Evolutionary conservation across 2,797 vertebrate genomes (phyloP).

Genomic region (Hydrocynus forskahlii): DNA sequence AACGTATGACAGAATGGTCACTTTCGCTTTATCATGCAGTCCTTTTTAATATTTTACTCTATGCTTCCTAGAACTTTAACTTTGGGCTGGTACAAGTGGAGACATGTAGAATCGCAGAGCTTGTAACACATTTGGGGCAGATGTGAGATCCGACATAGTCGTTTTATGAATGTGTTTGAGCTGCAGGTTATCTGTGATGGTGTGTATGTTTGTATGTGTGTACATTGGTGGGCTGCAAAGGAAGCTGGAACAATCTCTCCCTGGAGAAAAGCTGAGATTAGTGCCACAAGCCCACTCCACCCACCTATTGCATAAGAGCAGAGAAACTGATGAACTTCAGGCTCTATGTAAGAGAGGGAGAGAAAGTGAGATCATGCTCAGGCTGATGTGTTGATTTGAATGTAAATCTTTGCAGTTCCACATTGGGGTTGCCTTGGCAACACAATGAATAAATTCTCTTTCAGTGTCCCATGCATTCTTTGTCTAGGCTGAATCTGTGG

Average conservation of each 20-base stretch:
- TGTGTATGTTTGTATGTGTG: constrained; percentile 33
- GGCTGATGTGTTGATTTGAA: constrained; percentile 53
- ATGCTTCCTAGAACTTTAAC: background rate
- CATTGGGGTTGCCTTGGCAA: constrained; percentile 74
- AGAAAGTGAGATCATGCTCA: constrained; percentile 47
- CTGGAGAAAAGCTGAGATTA: constrained; percentile 65
- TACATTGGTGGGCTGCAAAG: constrained; percentile 58
- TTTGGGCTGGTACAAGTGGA: background rate
- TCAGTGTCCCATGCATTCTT: constrained; percentile 12
- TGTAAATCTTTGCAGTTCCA: constrained; percentile 60
- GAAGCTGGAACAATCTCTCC: constrained; percentile 69
- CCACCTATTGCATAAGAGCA: constrained; percentile 71
- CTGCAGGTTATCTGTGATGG: constrained; percentile 16
- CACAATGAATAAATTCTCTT: constrained; percentile 50
- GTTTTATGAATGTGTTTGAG: constrained; percentile 36
- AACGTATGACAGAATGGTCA: too few species aligned
- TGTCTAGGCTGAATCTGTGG: constrained; percentile 14
- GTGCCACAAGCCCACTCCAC: constrained; percentile 70
- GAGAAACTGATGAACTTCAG: constrained; percentile 60
- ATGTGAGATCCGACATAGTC: constrained; percentile 17
- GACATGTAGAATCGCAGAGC: background rate
- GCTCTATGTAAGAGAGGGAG: constrained; percentile 45
- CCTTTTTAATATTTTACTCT: too few species aligned
- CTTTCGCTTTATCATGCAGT: too few species aligned
- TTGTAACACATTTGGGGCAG: background rate